phyloP scores from a whole-genome alignment of 1,140 invertebrate species.

The Drosophila arawakana region DNA sequence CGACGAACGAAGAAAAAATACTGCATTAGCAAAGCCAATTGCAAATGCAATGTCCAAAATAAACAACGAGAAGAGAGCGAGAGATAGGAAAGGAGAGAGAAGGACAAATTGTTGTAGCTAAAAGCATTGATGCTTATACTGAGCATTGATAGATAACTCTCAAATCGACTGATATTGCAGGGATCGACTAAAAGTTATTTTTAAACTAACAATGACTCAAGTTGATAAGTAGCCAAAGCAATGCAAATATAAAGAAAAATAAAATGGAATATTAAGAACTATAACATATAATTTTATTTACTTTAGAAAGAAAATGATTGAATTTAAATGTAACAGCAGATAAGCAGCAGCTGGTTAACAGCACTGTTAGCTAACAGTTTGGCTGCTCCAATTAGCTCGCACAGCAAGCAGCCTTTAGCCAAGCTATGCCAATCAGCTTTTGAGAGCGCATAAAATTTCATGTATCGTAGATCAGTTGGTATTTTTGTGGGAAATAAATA shows the following conservation, averaged over 20 bases:
- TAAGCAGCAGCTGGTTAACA: background rate
- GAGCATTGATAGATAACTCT: slow-evolving; percentile 4
- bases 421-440: slow-evolving; percentile 2
- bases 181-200: background rate
- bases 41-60: slow-evolving; percentile 29
- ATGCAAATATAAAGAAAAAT: too few relatives aligned
- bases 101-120: background rate
- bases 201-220: background rate
- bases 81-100: background rate
- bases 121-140: slow-evolving; percentile 6
- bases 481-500: slow-evolving; percentile 14
- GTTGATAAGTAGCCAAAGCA: background rate
- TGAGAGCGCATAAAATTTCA: background rate
- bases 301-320: background rate
- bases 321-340: slow-evolving; percentile 9
- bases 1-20: slow-evolving; percentile 42
- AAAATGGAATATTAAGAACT: background rate
- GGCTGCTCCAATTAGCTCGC: too few relatives aligned
- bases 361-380: background rate
- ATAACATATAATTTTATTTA: background rate
- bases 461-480: slow-evolving; percentile 10
- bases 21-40: slow-evolving; percentile 42
- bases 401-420: background rate
- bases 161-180: background rate
- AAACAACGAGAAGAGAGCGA: slow-evolving; percentile 2